Conservation (phyloP, 2,888 invertebrate species). For the Melanostoma scalare region DNA sequence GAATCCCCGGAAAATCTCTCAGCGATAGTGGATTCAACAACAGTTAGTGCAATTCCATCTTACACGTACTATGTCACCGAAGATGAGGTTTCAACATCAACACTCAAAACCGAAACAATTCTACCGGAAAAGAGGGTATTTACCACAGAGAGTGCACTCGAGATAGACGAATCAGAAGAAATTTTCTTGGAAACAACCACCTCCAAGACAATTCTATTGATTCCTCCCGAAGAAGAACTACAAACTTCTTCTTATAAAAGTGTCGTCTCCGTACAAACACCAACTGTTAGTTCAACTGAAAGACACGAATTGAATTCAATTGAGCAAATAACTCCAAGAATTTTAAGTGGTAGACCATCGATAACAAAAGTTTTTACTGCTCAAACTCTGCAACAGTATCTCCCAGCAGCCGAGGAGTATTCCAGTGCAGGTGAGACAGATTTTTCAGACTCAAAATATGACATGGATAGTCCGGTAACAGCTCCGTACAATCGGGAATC, state of each 20-base stretch:
- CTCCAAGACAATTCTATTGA: conserved; percentile 80
- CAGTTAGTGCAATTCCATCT: conserved; percentile 31
- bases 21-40: conserved; percentile 36
- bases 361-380: conserved; percentile 85
- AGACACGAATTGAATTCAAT: conserved; percentile 47
- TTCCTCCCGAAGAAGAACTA: conserved; percentile 80
- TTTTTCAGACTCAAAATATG: conserved; percentile 38
- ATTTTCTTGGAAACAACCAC: conserved; percentile 78
- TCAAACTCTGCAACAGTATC: conserved; percentile 76
- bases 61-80: conserved; percentile 80
- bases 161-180: conserved; percentile 75
- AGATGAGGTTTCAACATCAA: conserved; percentile 73
- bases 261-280: conserved; percentile 45
- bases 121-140: conserved; percentile 19
- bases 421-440: conserved; percentile 74
- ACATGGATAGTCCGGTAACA: conserved; percentile 66
- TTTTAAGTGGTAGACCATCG: conserved; percentile 83
- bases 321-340: conserved; percentile 73
- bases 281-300: conserved; percentile 37
- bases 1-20: conserved; percentile 45
- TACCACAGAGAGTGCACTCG: neutral
- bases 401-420: conserved; percentile 81
- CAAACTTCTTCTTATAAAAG: conserved; percentile 8
- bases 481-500: conserved; percentile 81
- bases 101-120: conserved; percentile 59